These are phyloP conservation scores for Myripristis murdjan DNA, from an alignment of 2,797 vertebrate species.

Conservation along the genomic window DNA sequence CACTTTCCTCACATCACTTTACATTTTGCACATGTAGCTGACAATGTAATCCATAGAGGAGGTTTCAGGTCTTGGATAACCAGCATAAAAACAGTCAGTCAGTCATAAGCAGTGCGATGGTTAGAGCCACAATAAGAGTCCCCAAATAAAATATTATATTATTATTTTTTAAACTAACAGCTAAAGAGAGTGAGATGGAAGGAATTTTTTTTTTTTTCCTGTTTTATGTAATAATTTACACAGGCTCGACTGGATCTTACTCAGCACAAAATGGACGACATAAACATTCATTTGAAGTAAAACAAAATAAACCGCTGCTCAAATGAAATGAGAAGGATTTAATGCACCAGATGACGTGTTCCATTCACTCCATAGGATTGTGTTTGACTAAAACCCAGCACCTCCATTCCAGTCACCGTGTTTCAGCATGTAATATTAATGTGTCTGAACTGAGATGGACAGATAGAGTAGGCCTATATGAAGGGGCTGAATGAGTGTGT, in stretches of 20 bases:
- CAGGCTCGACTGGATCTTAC: not conserved
- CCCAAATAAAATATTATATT: too few species aligned
- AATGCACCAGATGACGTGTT: not conserved
- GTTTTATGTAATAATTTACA: not conserved
- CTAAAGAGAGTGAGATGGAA: too few species aligned
- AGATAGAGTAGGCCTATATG: conserved; percentile 43
- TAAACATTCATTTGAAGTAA: not conserved
- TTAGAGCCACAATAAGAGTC: too few species aligned
- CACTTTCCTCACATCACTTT: too few species aligned
- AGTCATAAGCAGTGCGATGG: too few species aligned
- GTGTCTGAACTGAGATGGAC: conserved; percentile 49
- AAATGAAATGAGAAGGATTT: conserved; percentile 3
- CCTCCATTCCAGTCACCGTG: conserved; percentile 46
- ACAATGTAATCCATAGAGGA: too few species aligned
- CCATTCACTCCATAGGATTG: conserved; percentile 13
- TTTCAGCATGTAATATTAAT: conserved; percentile 62
- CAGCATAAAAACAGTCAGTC: too few species aligned
- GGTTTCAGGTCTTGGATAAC: too few species aligned
- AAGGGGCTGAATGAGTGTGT: conserved; percentile 63
- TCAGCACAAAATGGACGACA: too few species aligned
- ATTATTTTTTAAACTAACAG: too few species aligned
- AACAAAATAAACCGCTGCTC: not conserved
- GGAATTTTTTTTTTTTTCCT: not conserved
- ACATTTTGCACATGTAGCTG: too few species aligned
- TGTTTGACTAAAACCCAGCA: conserved; percentile 17